These are phyloP conservation scores for Eleutherodactylus coqui DNA, from an alignment of 2,797 vertebrate genomes.

Conservation along the genomic window DNA sequence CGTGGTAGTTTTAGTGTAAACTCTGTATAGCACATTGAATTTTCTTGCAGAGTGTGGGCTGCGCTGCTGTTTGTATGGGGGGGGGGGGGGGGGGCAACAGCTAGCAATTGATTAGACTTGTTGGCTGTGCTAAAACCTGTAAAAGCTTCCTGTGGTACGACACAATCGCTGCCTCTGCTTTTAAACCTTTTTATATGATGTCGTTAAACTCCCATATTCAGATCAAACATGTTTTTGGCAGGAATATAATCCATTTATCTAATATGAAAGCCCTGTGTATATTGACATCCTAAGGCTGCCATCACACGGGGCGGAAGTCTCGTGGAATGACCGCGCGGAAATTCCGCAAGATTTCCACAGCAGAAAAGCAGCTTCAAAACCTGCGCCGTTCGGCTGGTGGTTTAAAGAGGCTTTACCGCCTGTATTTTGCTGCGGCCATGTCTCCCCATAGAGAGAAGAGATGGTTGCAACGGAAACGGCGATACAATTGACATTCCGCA, in stretches of 20 bases:
- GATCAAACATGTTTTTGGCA: background rate
- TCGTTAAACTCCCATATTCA: slow-evolving; percentile 8
- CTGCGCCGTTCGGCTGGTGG: no score
- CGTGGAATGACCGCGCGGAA: no score
- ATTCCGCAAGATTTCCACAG: no score
- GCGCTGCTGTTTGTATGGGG: background rate
- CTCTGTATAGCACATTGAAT: slow-evolving; percentile 50
- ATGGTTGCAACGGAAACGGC: no score
- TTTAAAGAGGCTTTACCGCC: no score
- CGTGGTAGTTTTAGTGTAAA: slow-evolving; percentile 48
- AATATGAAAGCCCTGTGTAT: background rate
- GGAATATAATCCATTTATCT: background rate
- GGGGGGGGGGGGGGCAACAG: background rate
- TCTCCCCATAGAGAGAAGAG: no score
- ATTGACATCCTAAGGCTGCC: no score
- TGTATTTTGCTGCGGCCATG: no score
- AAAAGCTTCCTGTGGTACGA: slow-evolving; percentile 58
- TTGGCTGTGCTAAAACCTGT: slow-evolving; percentile 51
- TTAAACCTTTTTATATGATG: background rate
- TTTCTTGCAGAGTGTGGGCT: slow-evolving; percentile 16
- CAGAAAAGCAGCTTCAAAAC: no score
- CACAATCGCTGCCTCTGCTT: slow-evolving; percentile 25
- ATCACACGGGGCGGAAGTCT: no score
- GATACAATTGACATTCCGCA: no score
- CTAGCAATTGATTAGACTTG: slow-evolving; percentile 58